phyloP scores from a whole-genome alignment of 2,797 vertebrate species.

The Poeciliopsis gracilis region DNA sequence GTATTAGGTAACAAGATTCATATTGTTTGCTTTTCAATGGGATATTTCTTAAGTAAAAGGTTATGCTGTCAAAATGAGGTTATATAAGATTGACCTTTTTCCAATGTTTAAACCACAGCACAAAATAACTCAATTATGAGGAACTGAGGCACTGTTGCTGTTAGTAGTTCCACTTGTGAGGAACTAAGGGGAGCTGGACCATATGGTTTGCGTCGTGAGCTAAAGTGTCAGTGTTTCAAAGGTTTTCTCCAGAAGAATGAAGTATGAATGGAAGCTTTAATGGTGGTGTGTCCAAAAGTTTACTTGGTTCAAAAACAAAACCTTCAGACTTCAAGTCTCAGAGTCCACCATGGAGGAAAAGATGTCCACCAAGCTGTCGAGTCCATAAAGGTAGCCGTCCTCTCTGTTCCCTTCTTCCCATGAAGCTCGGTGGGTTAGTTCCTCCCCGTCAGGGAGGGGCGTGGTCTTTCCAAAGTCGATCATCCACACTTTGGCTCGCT shows the following conservation, averaged over 20 bases:
- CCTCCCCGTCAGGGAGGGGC: constrained; percentile 89
- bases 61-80: not conserved
- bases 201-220: constrained; percentile 30
- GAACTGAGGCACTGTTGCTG: constrained; percentile 6
- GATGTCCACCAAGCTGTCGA: constrained; percentile 93
- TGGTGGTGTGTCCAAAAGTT: constrained; percentile 41
- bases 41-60: constrained; percentile 5
- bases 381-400: constrained; percentile 94
- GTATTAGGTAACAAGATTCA: not conserved
- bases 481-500: constrained; percentile 98
- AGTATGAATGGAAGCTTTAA: constrained; percentile 38
- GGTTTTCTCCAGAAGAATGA: constrained; percentile 35
- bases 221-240: constrained; percentile 36
- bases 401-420: constrained; percentile 97
- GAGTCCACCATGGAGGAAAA: constrained; percentile 83
- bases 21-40: not conserved
- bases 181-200: constrained; percentile 10
- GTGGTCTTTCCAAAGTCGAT: constrained; percentile 99
- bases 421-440: constrained; percentile 85
- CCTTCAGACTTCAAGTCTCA: constrained; percentile 56
- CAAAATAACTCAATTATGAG: not conserved
- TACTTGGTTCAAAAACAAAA: constrained; percentile 20
- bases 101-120: not conserved
- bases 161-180: constrained; percentile 12
- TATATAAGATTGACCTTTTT: not conserved